Conservation (phyloP, 1,140 invertebrate species). For the Subanguina moxae region DNA sequence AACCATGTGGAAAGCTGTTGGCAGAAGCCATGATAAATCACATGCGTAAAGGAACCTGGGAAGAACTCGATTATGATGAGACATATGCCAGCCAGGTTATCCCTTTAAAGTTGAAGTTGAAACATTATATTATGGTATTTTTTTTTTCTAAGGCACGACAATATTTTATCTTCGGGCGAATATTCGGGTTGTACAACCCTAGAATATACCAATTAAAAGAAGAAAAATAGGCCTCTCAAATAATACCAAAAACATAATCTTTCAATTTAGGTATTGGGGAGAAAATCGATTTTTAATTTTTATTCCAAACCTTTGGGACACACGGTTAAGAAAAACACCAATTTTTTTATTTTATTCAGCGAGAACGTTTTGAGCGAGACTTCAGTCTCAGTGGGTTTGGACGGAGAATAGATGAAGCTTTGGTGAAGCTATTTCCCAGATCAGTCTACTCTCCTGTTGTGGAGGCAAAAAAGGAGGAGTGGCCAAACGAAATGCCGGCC, state of each 20-base stretch:
- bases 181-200: too few species aligned
- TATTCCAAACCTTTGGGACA: too few species aligned
- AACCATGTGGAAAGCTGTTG: slow-evolving; percentile 50
- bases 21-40: slow-evolving; percentile 57
- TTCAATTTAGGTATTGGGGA: too few species aligned
- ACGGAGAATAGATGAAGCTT: slow-evolving; percentile 42
- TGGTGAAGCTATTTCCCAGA: slow-evolving; percentile 35
- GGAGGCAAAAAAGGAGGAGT: neutral
- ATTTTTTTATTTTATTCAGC: slow-evolving; percentile 35
- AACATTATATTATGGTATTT: slow-evolving; percentile 3
- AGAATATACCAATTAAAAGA: too few species aligned
- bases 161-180: too few species aligned
- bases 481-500: neutral
- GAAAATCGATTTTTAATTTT: too few species aligned
- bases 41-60: slow-evolving; percentile 49
- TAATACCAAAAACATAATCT: too few species aligned
- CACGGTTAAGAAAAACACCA: too few species aligned
- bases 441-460: neutral
- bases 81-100: slow-evolving; percentile 48
- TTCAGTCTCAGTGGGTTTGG: slow-evolving; percentile 49
- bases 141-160: neutral
- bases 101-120: slow-evolving; percentile 11
- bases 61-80: slow-evolving; percentile 50
- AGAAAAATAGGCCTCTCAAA: too few species aligned
- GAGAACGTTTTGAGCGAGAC: slow-evolving; percentile 40